Conservation (phyloP, 1,140 invertebrate genomes). For the Notospermus geniculatus region DNA sequence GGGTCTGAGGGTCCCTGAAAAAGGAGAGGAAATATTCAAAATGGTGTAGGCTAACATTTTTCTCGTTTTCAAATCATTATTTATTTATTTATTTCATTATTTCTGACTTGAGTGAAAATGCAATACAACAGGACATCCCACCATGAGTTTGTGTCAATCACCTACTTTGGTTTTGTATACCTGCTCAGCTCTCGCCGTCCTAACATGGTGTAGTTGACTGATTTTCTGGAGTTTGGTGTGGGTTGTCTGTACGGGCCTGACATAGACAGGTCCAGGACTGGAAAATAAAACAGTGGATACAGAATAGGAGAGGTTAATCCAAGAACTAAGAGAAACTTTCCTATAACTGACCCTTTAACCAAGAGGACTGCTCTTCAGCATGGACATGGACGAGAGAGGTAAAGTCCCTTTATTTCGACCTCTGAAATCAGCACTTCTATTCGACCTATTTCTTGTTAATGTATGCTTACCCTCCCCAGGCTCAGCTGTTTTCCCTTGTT, state of each 20-base stretch:
- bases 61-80: too few relatives aligned
- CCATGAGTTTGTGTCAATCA: too few relatives aligned
- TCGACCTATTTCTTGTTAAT: too few relatives aligned
- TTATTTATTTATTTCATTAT: too few relatives aligned
- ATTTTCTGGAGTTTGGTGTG: slow-evolving; percentile 70
- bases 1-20: slow-evolving; percentile 78
- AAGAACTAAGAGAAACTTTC: neutral
- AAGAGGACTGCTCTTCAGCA: too few relatives aligned
- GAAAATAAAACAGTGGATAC: neutral
- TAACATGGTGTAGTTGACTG: neutral
- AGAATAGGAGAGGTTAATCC: neutral
- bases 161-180: neutral
- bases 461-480: too few relatives aligned
- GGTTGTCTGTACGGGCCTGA: slow-evolving; percentile 62
- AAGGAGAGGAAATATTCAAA: slow-evolving; percentile 24
- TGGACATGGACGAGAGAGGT: too few relatives aligned
- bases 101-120: too few relatives aligned
- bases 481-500: neutral
- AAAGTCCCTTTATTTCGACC: too few relatives aligned
- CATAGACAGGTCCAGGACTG: slow-evolving; percentile 38
- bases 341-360: neutral
- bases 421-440: too few relatives aligned
- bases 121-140: too few relatives aligned
- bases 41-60: too few relatives aligned
- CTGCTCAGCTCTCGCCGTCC: neutral